Evolutionary conservation across 2,888 invertebrate species (phyloP).

Genomic region (Andrena flavipes): DNA sequence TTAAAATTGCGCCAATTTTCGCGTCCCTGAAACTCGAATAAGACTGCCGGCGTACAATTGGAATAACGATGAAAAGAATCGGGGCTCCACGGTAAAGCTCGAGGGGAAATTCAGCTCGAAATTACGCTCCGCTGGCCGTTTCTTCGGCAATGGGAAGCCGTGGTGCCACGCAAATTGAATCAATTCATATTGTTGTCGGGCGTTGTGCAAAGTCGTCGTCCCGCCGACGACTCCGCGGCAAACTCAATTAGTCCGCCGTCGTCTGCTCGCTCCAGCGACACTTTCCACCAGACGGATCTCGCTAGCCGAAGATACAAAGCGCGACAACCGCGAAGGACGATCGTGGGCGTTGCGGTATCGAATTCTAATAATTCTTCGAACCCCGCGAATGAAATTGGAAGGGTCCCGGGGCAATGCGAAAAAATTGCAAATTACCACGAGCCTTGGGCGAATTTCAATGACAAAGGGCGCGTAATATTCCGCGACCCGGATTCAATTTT

Average conservation of each 20-base stretch:
- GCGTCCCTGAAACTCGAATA: no score
- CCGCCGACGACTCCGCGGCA: conserved; percentile 30
- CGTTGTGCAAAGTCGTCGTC: conserved; percentile 40
- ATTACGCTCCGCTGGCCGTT: conserved; percentile 25
- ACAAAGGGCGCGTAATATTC: conserved; percentile 35
- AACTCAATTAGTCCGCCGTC: conserved; percentile 41
- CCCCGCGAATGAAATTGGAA: conserved; percentile 14
- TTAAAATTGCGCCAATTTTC: no score
- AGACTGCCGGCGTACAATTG: no score
- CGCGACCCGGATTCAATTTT: background rate
- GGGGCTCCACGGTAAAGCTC: background rate
- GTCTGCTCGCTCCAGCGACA: conserved; percentile 1
- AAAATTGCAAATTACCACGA: conserved; percentile 6
- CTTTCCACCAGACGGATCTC: conserved; percentile 6
- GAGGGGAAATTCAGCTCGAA: conserved; percentile 6
- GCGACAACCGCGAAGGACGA: background rate
- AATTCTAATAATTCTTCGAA: conserved; percentile 41
- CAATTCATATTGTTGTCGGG: conserved; percentile 63
- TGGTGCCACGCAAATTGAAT: conserved; percentile 61
- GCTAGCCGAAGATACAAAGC: conserved; percentile 20
- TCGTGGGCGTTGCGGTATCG: conserved; percentile 16
- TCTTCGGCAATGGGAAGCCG: conserved; percentile 58
- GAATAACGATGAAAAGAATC: no score
- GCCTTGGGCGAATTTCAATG: conserved; percentile 34
- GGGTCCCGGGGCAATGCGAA: background rate